Percentiles rank a stretch among this genome's conserved stretches.
Evolutionary conservation across 2,113 vertebrate species (phyloP).

Genomic region (Rhabdomys dilectus): DNA sequence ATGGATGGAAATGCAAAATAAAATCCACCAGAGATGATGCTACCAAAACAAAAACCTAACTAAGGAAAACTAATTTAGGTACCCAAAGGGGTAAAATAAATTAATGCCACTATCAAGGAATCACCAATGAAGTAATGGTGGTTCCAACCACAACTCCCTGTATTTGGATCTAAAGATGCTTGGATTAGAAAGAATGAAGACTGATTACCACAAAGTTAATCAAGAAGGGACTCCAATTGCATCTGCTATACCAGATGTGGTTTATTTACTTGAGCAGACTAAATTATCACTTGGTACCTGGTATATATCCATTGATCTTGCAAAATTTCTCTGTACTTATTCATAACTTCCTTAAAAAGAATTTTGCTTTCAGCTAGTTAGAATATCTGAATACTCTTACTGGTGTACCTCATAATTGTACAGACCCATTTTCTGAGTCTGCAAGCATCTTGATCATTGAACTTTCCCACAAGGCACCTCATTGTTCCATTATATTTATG

Average conservation of each 20-base stretch:
- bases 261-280: not conserved
- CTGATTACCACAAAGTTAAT: too few relatives aligned
- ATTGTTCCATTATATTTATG: not conserved
- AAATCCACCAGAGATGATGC: not conserved
- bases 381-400: not conserved
- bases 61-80: not conserved
- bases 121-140: not conserved
- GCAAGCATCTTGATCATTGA: not conserved
- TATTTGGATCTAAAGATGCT: not conserved
- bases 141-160: not conserved
- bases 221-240: not conserved
- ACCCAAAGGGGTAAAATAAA: not conserved
- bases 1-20: not conserved
- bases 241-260: not conserved
- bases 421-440: too few relatives aligned
- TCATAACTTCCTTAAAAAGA: too few relatives aligned
- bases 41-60: not conserved
- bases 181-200: not conserved
- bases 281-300: not conserved
- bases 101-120: not conserved
- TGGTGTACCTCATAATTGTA: not conserved
- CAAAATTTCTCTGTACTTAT: not conserved
- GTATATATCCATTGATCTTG: not conserved
- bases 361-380: not conserved
- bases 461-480: not conserved